Conservation (phyloP, 2,113 vertebrate genomes). For the Choloepus hoffmanni region DNA sequence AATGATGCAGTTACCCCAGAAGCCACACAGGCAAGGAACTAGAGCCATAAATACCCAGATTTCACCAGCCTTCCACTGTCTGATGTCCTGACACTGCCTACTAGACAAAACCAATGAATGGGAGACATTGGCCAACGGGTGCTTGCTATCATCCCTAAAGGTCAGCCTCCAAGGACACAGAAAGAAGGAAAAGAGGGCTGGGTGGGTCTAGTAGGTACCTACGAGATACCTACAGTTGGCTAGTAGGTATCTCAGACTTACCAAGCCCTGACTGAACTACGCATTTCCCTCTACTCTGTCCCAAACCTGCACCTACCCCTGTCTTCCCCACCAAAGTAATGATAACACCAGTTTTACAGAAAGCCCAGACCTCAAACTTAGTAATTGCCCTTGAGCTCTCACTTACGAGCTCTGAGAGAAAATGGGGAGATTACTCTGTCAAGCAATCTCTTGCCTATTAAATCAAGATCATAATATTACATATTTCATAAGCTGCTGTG, state of each 20-base stretch:
- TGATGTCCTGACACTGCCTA: background rate
- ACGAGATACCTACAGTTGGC: background rate
- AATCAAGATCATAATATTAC: background rate
- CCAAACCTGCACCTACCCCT: background rate
- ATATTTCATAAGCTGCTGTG: background rate
- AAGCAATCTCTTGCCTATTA: background rate
- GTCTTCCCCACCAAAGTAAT: background rate
- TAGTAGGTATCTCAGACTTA: background rate
- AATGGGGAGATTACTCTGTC: background rate
- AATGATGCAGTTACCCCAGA: background rate
- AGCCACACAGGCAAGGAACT: background rate
- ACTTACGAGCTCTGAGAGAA: background rate
- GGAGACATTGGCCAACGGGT: background rate
- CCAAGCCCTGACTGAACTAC: background rate
- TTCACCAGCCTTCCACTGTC: background rate
- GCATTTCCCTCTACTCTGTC: background rate
- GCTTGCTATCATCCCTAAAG: background rate
- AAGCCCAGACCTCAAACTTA: background rate
- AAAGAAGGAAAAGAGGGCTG: background rate
- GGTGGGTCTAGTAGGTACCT: background rate
- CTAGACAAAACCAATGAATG: background rate
- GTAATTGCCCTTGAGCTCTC: background rate
- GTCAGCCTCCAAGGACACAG: background rate
- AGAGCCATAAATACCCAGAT: accelerated
- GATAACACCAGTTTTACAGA: too few species aligned